These are phyloP conservation scores for Ecliptopera silaceata DNA, from an alignment of 2,888 invertebrate genomes.

Conservation along the genomic window DNA sequence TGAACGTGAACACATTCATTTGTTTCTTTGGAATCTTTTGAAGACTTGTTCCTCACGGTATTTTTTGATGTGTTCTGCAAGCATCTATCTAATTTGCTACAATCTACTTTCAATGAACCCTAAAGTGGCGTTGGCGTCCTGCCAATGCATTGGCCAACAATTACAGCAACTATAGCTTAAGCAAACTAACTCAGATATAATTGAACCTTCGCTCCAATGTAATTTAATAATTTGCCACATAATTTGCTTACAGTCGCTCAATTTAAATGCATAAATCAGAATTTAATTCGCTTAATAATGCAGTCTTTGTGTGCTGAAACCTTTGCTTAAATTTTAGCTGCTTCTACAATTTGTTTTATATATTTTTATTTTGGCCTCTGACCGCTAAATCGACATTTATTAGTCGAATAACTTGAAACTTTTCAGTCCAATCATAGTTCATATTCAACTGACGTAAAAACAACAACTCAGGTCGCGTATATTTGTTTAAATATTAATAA, in stretches of 20 bases:
- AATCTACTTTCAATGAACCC: constrained; percentile 33
- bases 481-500: too few relatives aligned
- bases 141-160: constrained; percentile 27
- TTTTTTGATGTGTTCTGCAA: background rate
- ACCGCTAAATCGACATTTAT: too few relatives aligned
- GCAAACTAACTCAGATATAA: constrained; percentile 23
- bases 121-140: constrained; percentile 26
- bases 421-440: too few relatives aligned
- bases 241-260: constrained; percentile 21
- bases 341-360: background rate
- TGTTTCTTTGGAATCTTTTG: too few relatives aligned
- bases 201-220: constrained; percentile 21
- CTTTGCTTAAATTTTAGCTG: background rate
- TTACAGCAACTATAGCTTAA: constrained; percentile 7
- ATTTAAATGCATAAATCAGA: constrained; percentile 16
- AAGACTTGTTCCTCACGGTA: background rate
- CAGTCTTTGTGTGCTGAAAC: constrained; percentile 7
- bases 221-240: constrained; percentile 20
- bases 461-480: too few relatives aligned
- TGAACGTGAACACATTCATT: too few relatives aligned
- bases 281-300: constrained; percentile 9
- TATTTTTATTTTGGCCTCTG: too few relatives aligned
- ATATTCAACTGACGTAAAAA: too few relatives aligned
- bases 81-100: constrained; percentile 1
- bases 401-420: too few relatives aligned